Evolutionary conservation across 1,140 invertebrate species (phyloP).

Genomic region (Bombus confusus): DNA sequence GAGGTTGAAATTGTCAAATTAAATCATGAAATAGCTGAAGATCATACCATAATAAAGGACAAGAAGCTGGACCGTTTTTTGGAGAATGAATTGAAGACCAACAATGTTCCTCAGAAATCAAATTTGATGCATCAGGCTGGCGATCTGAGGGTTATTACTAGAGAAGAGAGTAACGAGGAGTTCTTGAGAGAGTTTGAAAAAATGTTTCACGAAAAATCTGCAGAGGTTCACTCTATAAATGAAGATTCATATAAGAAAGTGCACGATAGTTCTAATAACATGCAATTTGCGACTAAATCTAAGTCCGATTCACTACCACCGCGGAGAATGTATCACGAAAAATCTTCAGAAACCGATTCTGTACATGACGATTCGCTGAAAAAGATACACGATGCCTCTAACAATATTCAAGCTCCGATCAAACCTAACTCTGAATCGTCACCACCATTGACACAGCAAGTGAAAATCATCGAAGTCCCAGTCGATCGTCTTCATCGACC

Average conservation of each 20-base stretch:
- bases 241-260: too few species aligned
- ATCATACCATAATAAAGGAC: neutral
- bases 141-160: conserved; percentile 70
- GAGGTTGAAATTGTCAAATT: conserved; percentile 82
- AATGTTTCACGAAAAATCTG: conserved; percentile 61
- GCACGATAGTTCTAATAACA: too few species aligned
- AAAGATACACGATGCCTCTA: too few species aligned
- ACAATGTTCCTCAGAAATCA: neutral
- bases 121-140: conserved; percentile 42
- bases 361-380: too few species aligned
- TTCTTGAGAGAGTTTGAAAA: conserved; percentile 74
- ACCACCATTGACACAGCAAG: conserved; percentile 38
- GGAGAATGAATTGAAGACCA: conserved; percentile 40
- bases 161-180: conserved; percentile 72
- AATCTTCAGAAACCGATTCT: too few species aligned
- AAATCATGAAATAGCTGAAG: conserved; percentile 53
- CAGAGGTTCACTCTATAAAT: neutral
- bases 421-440: conserved; percentile 16
- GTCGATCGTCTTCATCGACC: conserved; percentile 22
- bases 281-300: neutral
- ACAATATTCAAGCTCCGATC: too few species aligned
- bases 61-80: neutral
- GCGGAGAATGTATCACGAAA: neutral
- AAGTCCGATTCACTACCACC: neutral
- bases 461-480: conserved; percentile 62